A percentile compares a stretch with the other conserved stretches of the same genome.
Evolutionary conservation across 2,888 invertebrate genomes (phyloP).

Genomic region (Erpobdella octoculata): DNA sequence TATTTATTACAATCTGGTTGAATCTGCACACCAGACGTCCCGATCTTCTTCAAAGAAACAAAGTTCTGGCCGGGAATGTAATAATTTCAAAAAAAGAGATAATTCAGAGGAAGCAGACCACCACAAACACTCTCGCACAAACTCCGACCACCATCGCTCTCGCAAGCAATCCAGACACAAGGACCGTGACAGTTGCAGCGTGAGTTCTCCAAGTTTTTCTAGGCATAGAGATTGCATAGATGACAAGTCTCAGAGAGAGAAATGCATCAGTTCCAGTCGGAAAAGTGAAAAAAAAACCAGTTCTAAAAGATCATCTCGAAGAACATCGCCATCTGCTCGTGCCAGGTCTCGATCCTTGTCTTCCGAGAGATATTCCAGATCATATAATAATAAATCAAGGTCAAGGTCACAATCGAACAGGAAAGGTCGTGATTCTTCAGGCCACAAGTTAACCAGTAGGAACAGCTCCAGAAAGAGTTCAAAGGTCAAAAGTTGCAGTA

Average conservation of each 20-base stretch:
- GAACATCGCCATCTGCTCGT: not conserved
- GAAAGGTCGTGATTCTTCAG: too few species aligned
- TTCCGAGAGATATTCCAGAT: too few species aligned
- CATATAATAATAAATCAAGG: too few species aligned
- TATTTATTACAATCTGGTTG: slow-evolving; percentile 3
- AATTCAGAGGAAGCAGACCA: not conserved
- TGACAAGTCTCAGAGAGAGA: not conserved
- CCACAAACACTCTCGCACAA: too few species aligned
- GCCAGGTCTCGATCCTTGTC: not conserved
- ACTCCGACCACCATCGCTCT: too few species aligned
- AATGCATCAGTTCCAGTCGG: not conserved
- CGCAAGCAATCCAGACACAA: too few species aligned
- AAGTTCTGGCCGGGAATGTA: not conserved
- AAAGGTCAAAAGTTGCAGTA: not conserved
- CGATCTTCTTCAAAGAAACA: not conserved
- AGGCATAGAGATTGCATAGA: not conserved
- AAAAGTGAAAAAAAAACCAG: not conserved
- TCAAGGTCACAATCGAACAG: not conserved
- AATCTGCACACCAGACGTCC: not conserved
- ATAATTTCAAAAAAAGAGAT: not conserved
- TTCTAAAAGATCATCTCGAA: too few species aligned
- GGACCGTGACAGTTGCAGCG: not conserved
- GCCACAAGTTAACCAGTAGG: too few species aligned
- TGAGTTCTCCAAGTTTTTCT: not conserved
- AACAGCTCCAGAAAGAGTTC: not conserved